Percentiles rank a stretch among this genome's conserved stretches.
These are phyloP conservation scores for Idaea biselata DNA, from an alignment of 2,888 invertebrate genomes.

Conservation along the genomic window DNA sequence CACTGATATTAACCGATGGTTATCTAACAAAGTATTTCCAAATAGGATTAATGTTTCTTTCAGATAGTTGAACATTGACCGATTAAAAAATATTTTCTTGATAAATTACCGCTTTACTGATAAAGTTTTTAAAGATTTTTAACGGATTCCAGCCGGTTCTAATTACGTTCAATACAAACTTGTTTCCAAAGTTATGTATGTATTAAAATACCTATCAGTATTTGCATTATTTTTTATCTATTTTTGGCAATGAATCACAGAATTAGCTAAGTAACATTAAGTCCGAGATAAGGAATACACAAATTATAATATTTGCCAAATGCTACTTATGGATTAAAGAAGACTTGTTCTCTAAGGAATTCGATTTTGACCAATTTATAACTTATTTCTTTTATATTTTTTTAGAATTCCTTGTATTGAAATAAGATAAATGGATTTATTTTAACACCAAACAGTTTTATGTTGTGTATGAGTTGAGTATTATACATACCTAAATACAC, in stretches of 20 bases:
- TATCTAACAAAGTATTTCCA: conserved; percentile 5
- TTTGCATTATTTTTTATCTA: conserved; percentile 13
- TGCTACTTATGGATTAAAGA: background rate
- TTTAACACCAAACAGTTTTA: background rate
- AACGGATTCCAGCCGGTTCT: conserved; percentile 2
- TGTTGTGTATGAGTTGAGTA: background rate
- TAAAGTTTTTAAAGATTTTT: background rate
- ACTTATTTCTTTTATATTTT: background rate
- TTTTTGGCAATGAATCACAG: conserved; percentile 19
- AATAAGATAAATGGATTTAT: background rate
- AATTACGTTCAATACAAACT: conserved; percentile 5
- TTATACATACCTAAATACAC: background rate
- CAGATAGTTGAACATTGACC: conserved; percentile 15
- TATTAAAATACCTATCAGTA: background rate
- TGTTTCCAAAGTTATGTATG: background rate
- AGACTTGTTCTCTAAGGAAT: background rate
- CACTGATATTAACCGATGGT: background rate
- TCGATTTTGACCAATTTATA: background rate
- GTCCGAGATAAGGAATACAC: conserved; percentile 2
- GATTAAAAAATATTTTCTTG: conserved; percentile 11
- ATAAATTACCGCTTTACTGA: background rate
- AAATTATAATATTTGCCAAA: conserved; percentile 16
- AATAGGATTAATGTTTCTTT: conserved; percentile 14
- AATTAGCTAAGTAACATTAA: conserved; percentile 2
- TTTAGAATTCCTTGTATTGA: background rate